A percentile compares a stretch with the other conserved stretches of the same genome.
These are phyloP conservation scores for Labeo catla DNA, from an alignment of 2,113 vertebrate genomes.

Conservation along the genomic window DNA sequence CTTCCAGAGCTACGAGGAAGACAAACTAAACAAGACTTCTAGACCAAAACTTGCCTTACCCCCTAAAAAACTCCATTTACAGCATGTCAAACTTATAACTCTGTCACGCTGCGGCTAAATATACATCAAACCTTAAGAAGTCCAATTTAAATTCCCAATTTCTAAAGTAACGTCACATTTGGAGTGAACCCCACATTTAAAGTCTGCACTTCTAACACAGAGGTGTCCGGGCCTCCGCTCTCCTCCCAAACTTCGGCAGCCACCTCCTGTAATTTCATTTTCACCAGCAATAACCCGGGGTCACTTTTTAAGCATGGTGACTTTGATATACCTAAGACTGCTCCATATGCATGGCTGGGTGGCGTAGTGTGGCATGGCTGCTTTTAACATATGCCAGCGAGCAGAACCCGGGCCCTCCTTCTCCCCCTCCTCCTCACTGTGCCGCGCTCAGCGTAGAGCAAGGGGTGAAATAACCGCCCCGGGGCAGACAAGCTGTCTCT, in stretches of 20 bases:
- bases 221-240: slow-evolving; percentile 27
- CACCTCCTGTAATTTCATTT: slow-evolving; percentile 68
- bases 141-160: slow-evolving; percentile 53
- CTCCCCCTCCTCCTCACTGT: slow-evolving; percentile 30
- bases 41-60: not conserved
- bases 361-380: slow-evolving; percentile 54
- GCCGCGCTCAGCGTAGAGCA: slow-evolving; percentile 47
- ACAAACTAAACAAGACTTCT: slow-evolving; percentile 16
- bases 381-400: slow-evolving; percentile 62
- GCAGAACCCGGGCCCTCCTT: slow-evolving; percentile 26
- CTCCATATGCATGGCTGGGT: slow-evolving; percentile 62
- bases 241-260: slow-evolving; percentile 64
- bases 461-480: slow-evolving; percentile 64
- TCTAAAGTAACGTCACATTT: slow-evolving; percentile 48
- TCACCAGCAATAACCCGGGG: slow-evolving; percentile 71
- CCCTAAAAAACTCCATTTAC: slow-evolving; percentile 32
- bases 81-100: slow-evolving; percentile 48
- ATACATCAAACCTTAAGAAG: slow-evolving; percentile 45
- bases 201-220: slow-evolving; percentile 35
- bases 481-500: slow-evolving; percentile 68
- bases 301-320: slow-evolving; percentile 61
- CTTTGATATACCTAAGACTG: slow-evolving; percentile 65
- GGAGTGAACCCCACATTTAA: slow-evolving; percentile 45
- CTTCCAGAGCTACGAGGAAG: not conserved
- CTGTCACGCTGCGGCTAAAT: slow-evolving; percentile 44